These are phyloP conservation scores for Spea hammondii DNA, from an alignment of 2,797 vertebrate genomes.

Conservation along the genomic window DNA sequence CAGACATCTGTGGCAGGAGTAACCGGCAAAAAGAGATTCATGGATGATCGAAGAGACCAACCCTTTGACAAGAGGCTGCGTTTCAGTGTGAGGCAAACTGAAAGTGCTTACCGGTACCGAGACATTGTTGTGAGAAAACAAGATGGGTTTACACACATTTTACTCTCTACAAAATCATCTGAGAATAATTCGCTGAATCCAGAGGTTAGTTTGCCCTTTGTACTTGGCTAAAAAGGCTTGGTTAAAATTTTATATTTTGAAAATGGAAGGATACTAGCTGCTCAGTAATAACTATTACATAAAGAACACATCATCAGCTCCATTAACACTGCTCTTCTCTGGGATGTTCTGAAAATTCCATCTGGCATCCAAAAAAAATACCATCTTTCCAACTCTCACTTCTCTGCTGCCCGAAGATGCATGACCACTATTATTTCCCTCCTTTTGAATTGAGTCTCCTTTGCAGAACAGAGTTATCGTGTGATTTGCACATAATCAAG, in stretches of 20 bases:
- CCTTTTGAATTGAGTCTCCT: no score
- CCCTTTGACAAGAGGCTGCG: constrained; percentile 90
- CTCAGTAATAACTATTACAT: not conserved
- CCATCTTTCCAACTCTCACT: no score
- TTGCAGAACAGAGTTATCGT: no score
- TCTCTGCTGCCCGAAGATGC: no score
- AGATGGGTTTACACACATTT: constrained; percentile 93
- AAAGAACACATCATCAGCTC: no score
- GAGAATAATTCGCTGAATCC: constrained; percentile 96
- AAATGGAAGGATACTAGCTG: not conserved
- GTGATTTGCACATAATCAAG: no score
- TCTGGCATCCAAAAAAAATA: no score
- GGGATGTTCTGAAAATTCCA: no score
- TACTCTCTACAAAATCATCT: constrained; percentile 93
- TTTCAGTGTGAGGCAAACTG: constrained; percentile 93
- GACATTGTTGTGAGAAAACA: constrained; percentile 97
- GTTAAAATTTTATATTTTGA: not conserved
- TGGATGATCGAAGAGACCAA: constrained; percentile 81
- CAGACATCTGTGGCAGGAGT: constrained; percentile 74
- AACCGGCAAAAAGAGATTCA: constrained; percentile 79
- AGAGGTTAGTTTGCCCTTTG: constrained; percentile 71
- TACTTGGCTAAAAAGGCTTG: constrained; percentile 7
- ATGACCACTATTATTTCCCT: no score
- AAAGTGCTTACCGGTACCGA: constrained; percentile 93
- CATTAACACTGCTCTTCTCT: no score